Percentiles rank a stretch among this genome's conserved stretches.
Evolutionary conservation across 2,797 vertebrate genomes (phyloP).

Genomic region (Columba guinea): DNA sequence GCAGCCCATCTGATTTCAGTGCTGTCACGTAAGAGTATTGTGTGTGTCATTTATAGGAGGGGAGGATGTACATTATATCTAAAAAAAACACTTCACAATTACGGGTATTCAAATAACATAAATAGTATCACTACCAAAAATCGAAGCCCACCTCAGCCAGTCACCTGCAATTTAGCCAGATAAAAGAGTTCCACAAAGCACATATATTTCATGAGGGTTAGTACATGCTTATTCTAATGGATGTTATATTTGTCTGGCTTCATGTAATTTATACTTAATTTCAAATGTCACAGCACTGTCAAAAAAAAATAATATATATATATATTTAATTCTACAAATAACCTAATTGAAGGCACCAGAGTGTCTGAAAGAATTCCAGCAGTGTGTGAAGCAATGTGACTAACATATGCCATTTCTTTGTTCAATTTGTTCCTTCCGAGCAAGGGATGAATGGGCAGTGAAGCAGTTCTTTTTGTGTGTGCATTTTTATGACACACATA

Average conservation of each 20-base stretch:
- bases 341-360: neutral
- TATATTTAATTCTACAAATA: neutral
- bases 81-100: neutral
- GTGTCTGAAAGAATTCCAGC: neutral
- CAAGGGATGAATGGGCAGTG: neutral
- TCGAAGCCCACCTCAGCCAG: neutral
- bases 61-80: neutral
- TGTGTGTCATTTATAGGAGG: neutral
- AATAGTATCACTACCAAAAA: neutral
- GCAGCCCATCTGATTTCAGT: neutral
- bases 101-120: neutral
- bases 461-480: neutral
- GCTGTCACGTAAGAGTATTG: neutral
- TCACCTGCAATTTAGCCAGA: neutral
- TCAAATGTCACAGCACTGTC: neutral
- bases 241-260: neutral
- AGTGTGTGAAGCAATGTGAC: neutral
- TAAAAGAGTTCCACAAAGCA: neutral
- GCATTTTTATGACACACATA: neutral
- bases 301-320: neutral
- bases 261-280: neutral
- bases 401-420: slow-evolving; percentile 18
- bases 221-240: neutral
- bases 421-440: slow-evolving; percentile 33
- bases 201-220: neutral